phyloP scores from a whole-genome alignment of 2,888 invertebrate genomes.

The Epistrophella euchroma region DNA sequence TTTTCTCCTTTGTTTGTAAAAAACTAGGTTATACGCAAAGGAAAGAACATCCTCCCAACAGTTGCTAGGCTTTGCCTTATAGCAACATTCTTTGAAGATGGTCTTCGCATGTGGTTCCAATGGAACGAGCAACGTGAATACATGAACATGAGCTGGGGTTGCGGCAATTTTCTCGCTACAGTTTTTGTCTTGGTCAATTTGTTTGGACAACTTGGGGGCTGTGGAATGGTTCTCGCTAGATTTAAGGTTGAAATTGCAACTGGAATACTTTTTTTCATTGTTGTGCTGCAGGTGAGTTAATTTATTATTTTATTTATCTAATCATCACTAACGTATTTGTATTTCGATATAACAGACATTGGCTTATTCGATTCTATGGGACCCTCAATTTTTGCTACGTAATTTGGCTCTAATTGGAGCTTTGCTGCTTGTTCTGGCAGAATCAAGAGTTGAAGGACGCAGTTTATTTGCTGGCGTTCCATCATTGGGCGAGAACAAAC shows the following conservation, averaged over 20 bases:
- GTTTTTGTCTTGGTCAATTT: slow-evolving; percentile 98
- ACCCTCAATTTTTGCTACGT: slow-evolving; percentile 97
- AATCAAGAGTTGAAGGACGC: slow-evolving; percentile 95
- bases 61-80: slow-evolving; percentile 98
- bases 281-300: slow-evolving; percentile 93
- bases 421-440: slow-evolving; percentile 97
- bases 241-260: slow-evolving; percentile 96
- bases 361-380: slow-evolving; percentile 99
- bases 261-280: slow-evolving; percentile 96
- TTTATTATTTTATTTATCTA: background rate
- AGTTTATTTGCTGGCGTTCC: slow-evolving; percentile 98
- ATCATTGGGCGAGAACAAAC: slow-evolving; percentile 96
- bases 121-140: slow-evolving; percentile 99
- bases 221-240: slow-evolving; percentile 97
- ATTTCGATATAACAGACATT: slow-evolving; percentile 88
- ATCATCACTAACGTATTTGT: background rate
- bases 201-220: slow-evolving; percentile 97
- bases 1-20: background rate
- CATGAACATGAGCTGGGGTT: slow-evolving; percentile 98
- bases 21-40: slow-evolving; percentile 93
- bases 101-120: slow-evolving; percentile 99
- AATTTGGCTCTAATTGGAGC: slow-evolving; percentile 99
- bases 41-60: slow-evolving; percentile 96
- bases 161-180: slow-evolving; percentile 96
- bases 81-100: slow-evolving; percentile 99